Evolutionary conservation across 1,140 invertebrate species (phyloP), one percentile per base, ranked within the genome.

Genomic region (Chymomyza costata): DNA sequence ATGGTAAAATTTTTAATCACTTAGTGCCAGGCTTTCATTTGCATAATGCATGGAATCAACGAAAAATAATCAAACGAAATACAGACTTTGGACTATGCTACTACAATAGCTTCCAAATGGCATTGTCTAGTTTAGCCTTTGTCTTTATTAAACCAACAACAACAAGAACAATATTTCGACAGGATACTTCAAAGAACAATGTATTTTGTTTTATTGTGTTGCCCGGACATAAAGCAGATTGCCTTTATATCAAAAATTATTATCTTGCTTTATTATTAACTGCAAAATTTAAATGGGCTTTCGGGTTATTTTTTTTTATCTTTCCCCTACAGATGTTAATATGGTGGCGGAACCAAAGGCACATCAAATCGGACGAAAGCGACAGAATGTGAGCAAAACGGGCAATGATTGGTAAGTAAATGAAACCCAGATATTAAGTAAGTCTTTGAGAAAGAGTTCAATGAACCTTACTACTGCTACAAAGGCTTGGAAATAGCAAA

Each of bases 291-390:
- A 25, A 5, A 25, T 3, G 3, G 3, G 21, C 21, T 25, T 25
- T 3, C 21, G 8, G 21, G 21, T 45, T 38, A 25, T 25, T 3
- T 25, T 5, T 25, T 25, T 25, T 6, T 58, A 15, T 28, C n/a
- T 38, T 13, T 56, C 10, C 21, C 13, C 81, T 82, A 25, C 68
- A 86, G 85, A 86, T 82, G 85, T 86, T 43, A 94, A 94, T 86
- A 92, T 94, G 91, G 93, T 94, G 30, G 92, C 93, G 13, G 93
- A 94, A 82, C 93, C 93, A 18, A 94, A 94, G 86, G 91, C 92
- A 37, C 92, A 94, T 86, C 93, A 94, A 87, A 93, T 92, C 41
- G 92, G 92, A 56, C 87, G 92, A 60, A 94, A 94, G 83, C 86
- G 93, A 53, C 92, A 93, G 84, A 93, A 93, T 85, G 88, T 93